Conservation (phyloP, 2,113 vertebrate genomes). For the Clarias magur region DNA sequence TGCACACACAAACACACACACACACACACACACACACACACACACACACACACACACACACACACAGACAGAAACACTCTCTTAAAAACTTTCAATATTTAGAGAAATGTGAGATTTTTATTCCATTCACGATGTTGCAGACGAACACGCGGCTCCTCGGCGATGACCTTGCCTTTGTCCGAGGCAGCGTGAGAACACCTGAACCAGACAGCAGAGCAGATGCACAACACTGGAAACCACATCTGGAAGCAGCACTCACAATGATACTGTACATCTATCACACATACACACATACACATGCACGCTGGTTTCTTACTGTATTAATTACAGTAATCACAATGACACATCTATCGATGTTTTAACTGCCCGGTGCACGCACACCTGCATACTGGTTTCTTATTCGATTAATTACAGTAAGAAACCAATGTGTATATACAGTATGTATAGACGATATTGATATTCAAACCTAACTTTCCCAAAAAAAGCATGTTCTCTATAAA, state of each 20-base stretch:
- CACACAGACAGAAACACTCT: too few relatives aligned
- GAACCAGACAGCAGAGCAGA: conserved; percentile 24
- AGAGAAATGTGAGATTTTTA: not conserved
- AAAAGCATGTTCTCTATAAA: not conserved
- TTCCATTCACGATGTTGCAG: not conserved
- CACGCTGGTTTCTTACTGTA: not conserved
- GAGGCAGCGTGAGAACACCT: conserved; percentile 30
- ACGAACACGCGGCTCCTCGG: not conserved
- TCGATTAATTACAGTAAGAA: too few relatives aligned
- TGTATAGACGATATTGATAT: not conserved
- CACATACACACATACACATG: not conserved
- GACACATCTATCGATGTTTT: too few relatives aligned
- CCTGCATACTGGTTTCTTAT: not conserved
- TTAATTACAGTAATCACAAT: too few relatives aligned
- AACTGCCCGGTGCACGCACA: not conserved
- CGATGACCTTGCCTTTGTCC: conserved; percentile 22
- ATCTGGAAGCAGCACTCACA: conserved; percentile 1
- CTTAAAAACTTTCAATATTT: not conserved
- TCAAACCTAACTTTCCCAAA: not conserved
- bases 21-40: too few relatives aligned
- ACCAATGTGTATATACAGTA: not conserved
- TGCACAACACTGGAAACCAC: not conserved
- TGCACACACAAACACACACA: too few relatives aligned
- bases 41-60: too few relatives aligned
- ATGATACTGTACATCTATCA: not conserved